Evolutionary conservation across 2,113 vertebrate genomes (phyloP).

Genomic region (Astatoreochromis straeleni): DNA sequence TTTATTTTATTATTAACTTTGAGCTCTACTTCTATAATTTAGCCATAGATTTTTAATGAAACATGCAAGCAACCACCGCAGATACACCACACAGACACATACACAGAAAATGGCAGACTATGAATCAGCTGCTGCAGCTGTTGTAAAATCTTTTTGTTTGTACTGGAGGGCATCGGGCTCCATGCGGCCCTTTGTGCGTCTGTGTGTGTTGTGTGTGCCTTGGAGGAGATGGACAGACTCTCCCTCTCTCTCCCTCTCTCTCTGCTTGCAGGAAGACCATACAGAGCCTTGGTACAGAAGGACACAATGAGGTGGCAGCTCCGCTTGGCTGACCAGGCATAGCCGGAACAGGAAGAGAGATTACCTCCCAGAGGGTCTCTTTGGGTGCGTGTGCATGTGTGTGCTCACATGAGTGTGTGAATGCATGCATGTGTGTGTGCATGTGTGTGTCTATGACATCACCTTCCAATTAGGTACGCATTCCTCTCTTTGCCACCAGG

Average conservation of each 20-base stretch:
- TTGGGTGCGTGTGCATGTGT: background rate
- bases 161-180: conserved; percentile 28
- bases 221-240: background rate
- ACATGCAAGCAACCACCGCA: background rate
- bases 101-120: background rate
- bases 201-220: background rate
- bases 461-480: conserved; percentile 36
- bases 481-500: conserved; percentile 14
- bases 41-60: background rate
- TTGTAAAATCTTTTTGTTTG: conserved; percentile 37
- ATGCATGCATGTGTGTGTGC: background rate
- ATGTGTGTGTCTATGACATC: background rate
- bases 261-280: background rate
- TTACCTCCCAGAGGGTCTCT: conserved; percentile 47
- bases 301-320: conserved; percentile 62
- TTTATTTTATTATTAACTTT: background rate
- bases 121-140: conserved; percentile 17
- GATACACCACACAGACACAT: background rate
- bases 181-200: background rate
- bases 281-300: conserved; percentile 45
- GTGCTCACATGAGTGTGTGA: background rate
- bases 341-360: conserved; percentile 52
- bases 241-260: background rate
- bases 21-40: background rate
- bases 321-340: conserved; percentile 58